Percentiles rank a stretch among this genome's conserved stretches.
These are phyloP conservation scores for Atractosteus spatula DNA, from an alignment of 2,113 vertebrate genomes.

Conservation along the genomic window DNA sequence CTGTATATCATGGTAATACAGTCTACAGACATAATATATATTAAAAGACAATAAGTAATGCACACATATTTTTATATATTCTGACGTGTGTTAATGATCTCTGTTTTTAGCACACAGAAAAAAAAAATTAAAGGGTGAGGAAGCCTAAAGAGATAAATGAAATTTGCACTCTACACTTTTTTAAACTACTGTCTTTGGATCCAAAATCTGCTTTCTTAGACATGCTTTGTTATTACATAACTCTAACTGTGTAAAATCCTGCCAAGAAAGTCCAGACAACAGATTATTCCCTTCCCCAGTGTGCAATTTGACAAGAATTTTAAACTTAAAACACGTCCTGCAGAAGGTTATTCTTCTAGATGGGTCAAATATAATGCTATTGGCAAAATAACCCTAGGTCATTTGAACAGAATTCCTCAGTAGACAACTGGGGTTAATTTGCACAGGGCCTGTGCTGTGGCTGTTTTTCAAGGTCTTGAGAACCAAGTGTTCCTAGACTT, in stretches of 20 bases:
- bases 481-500: no score
- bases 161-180: no score
- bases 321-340: constrained; percentile 2
- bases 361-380: constrained; percentile 4
- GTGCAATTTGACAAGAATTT: constrained; percentile 11
- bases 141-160: no score
- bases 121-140: no score
- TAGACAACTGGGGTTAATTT: constrained; percentile 14
- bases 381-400: constrained; percentile 4
- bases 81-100: no score
- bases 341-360: background rate
- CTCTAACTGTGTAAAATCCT: background rate
- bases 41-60: no score
- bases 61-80: no score
- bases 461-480: no score
- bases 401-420: background rate
- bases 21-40: no score
- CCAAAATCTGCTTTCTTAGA: background rate
- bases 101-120: no score
- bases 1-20: no score
- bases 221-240: background rate
- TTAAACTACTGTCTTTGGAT: background rate
- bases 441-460: background rate
- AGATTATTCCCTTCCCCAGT: constrained; percentile 1
- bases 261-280: background rate